Evolutionary conservation across 2,888 invertebrate species (phyloP).

Genomic region (Drosophila sordidapex): DNA sequence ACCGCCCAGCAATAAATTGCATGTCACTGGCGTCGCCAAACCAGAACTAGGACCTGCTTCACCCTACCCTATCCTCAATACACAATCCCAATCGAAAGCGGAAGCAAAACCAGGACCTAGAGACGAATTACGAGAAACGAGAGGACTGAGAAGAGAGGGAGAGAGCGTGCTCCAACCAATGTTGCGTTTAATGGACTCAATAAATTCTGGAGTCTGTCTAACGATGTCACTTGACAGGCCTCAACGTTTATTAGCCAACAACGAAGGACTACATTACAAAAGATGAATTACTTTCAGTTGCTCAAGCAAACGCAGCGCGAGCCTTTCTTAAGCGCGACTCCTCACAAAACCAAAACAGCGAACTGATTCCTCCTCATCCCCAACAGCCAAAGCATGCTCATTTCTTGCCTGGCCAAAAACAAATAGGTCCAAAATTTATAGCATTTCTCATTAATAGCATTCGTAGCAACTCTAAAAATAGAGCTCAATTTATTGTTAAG

Average conservation of each 20-base stretch:
- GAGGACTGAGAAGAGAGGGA: neutral
- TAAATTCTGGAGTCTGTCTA: slow-evolving; percentile 69
- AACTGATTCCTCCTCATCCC: slow-evolving; percentile 1
- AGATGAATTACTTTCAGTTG: slow-evolving; percentile 33
- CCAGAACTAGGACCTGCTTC: neutral
- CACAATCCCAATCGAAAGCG: slow-evolving; percentile 39
- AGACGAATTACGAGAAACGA: slow-evolving; percentile 7
- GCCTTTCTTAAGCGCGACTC: neutral
- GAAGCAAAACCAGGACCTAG: slow-evolving; percentile 15
- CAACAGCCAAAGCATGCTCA: neutral
- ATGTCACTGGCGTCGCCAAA: slow-evolving; percentile 57
- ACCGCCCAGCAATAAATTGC: slow-evolving; percentile 74
- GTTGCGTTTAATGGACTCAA: slow-evolving; percentile 76
- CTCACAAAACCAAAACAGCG: slow-evolving; percentile 1
- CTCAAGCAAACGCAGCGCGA: neutral
- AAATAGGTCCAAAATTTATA: neutral
- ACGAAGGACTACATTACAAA: slow-evolving; percentile 17
- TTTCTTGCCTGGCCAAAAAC: neutral
- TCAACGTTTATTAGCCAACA: slow-evolving; percentile 39
- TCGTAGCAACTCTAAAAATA: neutral
- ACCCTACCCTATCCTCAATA: slow-evolving; percentile 5
- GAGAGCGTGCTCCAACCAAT: slow-evolving; percentile 41
- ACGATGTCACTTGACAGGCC: slow-evolving; percentile 32
- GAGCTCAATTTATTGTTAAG: neutral
- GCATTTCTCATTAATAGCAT: neutral